phyloP scores from a whole-genome alignment of 2,888 invertebrate species.

The Lymantria monacha region DNA sequence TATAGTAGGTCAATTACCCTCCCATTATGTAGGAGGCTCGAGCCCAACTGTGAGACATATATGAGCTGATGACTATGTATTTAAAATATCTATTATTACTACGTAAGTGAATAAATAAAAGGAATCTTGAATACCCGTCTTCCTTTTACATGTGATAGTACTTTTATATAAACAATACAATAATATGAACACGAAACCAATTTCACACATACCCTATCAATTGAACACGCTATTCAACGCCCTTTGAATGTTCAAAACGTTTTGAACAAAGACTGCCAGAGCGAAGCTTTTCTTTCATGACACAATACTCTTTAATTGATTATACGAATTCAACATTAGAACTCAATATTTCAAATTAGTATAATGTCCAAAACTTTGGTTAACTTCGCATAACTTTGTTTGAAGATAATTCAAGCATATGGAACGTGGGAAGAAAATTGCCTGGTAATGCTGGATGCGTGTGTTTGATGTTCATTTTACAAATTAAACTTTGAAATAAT shows the following conservation, averaged over 20 bases:
- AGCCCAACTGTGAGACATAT: too few relatives aligned
- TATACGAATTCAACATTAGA: neutral
- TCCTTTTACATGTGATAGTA: neutral
- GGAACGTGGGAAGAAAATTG: slow-evolving; percentile 15
- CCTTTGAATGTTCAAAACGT: slow-evolving; percentile 12
- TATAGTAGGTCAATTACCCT: too few relatives aligned
- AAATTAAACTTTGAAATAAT: slow-evolving; percentile 1
- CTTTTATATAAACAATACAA: neutral
- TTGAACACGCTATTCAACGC: slow-evolving; percentile 5
- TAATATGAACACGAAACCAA: slow-evolving; percentile 1
- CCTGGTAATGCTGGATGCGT: slow-evolving; percentile 17
- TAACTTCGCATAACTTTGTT: slow-evolving; percentile 10
- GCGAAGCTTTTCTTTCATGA: neutral
- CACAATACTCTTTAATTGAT: slow-evolving; percentile 7
- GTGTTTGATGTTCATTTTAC: slow-evolving; percentile 8
- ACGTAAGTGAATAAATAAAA: too few relatives aligned
- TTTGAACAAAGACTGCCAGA: slow-evolving; percentile 6
- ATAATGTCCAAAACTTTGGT: slow-evolving; percentile 10
- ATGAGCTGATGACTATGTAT: too few relatives aligned
- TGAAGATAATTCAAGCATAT: slow-evolving; percentile 6
- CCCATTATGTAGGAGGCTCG: too few relatives aligned
- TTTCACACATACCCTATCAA: neutral
- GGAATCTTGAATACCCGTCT: neutral
- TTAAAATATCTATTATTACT: too few relatives aligned
- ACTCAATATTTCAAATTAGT: slow-evolving; percentile 7